Evolutionary conservation across 2,113 vertebrate species (phyloP).

Genomic region (Polypterus senegalus): DNA sequence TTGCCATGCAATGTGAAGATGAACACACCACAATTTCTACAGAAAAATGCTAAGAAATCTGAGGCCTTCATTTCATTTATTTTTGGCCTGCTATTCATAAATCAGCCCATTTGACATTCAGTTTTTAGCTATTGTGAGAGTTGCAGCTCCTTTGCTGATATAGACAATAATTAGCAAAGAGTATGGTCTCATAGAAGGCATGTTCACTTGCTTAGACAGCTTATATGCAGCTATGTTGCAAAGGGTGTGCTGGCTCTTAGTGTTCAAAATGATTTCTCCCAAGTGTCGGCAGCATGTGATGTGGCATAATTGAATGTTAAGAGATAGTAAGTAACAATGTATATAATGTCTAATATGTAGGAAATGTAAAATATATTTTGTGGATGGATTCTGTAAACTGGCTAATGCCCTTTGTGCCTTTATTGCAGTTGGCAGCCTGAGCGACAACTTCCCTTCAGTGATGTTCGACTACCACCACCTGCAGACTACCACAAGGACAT

Average conservation of each 20-base stretch:
- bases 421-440: conserved; percentile 74
- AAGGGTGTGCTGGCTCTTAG: background rate
- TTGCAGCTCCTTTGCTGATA: no score
- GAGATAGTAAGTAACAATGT: background rate
- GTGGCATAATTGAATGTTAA: background rate
- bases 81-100: no score
- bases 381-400: background rate
- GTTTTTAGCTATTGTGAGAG: no score
- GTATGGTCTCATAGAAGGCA: no score
- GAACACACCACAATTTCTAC: no score
- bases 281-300: conserved; percentile 13
- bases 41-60: no score
- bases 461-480: conserved; percentile 76
- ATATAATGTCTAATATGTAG: background rate
- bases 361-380: background rate
- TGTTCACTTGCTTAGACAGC: no score
- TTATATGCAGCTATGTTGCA: background rate
- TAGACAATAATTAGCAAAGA: no score
- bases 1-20: no score
- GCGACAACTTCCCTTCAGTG: conserved; percentile 76
- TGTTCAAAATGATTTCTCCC: background rate
- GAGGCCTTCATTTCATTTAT: no score
- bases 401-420: background rate
- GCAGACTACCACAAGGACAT: conserved; percentile 74
- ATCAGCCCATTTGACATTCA: no score